Evolutionary conservation across 2,888 invertebrate species (phyloP), one percentile per base, ranked within the genome.

Genomic region (Elysia crispata): DNA sequence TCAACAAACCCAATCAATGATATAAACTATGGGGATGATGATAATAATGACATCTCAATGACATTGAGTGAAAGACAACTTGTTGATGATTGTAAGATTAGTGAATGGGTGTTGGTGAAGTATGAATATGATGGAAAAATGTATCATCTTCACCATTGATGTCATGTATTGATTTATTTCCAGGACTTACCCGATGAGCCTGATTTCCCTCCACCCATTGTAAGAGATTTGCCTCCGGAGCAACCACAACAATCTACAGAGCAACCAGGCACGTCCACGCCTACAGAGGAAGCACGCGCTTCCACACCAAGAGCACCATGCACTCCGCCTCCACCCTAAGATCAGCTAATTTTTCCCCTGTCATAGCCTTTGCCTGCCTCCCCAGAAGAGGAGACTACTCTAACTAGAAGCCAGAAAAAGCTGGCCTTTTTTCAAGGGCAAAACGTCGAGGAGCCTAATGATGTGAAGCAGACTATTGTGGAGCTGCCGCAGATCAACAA

Each of bases 61-160:
- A 41, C 41, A 6, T 41, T 41, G 41, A 41, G 41, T 41, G 41
- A 41, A 41, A 11, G 41, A 11, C 41, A 41, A 11, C 41, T 41
- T 41, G 41, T 41, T 41, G 41, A 11, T 60, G 60, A 60, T 13
- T 60, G 60, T 60, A n/a, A 60, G 15, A n/a, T 60, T 60, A 15
- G 60, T 23, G 6, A 60, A 60, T 60, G 60, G 60, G 25, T 60
- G n/a, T 25, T 60, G n/a, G 60, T 60, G 3, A 60, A 60, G 41
- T 41, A 41, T 41, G 41, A 41, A 60, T 60, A 60, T 60, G 60
- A 60, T 60, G 60, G 15, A 23, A 60, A 60, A 60, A 60, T 60
- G n/a, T 60, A 60, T 13, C 60, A n/a, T n/a, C n/a, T n/a, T n/a
- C n/a, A n/a, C n/a, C n/a, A n/a, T n/a, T n/a, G n/a, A n/a, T n/a